Conservation (phyloP, 2,888 invertebrate species). For the Andrena marginata region DNA sequence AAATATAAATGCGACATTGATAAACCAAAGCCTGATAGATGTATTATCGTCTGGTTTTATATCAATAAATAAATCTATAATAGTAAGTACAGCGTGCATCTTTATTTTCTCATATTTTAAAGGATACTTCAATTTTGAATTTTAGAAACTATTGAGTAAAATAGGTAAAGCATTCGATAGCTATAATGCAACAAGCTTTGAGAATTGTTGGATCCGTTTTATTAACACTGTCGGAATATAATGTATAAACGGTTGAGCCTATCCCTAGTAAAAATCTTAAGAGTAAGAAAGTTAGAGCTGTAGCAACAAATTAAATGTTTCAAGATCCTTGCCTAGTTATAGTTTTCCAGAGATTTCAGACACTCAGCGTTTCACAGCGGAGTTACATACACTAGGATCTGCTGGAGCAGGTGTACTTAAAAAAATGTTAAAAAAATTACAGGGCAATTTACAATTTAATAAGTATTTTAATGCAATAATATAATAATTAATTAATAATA, state of each 20-base stretch:
- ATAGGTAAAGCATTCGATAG: neutral
- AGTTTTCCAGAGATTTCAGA: neutral
- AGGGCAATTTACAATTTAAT: constrained; percentile 67
- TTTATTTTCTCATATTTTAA: too few relatives aligned
- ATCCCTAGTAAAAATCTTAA: constrained; percentile 4
- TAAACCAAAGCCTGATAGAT: too few relatives aligned
- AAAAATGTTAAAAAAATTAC: constrained; percentile 49
- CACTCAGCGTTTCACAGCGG: neutral
- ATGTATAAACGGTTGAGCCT: constrained; percentile 10
- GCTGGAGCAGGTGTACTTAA: constrained; percentile 25
- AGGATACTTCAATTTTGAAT: neutral
- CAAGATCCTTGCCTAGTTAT: neutral
- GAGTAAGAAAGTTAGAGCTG: neutral
- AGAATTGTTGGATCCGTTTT: constrained; percentile 15
- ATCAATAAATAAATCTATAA: too few relatives aligned
- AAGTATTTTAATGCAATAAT: constrained; percentile 71
- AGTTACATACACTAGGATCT: constrained; percentile 12
- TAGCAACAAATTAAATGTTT: constrained; percentile 10
- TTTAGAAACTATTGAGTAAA: neutral
- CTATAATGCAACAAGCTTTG: constrained; percentile 1
- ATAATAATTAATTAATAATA: constrained; percentile 68
- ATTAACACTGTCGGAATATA: constrained; percentile 5
- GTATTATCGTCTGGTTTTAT: too few relatives aligned
- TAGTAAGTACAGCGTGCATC: too few relatives aligned
- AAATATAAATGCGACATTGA: too few relatives aligned